phyloP scores from a whole-genome alignment of 2,888 invertebrate species.

The Serripes groenlandicus region DNA sequence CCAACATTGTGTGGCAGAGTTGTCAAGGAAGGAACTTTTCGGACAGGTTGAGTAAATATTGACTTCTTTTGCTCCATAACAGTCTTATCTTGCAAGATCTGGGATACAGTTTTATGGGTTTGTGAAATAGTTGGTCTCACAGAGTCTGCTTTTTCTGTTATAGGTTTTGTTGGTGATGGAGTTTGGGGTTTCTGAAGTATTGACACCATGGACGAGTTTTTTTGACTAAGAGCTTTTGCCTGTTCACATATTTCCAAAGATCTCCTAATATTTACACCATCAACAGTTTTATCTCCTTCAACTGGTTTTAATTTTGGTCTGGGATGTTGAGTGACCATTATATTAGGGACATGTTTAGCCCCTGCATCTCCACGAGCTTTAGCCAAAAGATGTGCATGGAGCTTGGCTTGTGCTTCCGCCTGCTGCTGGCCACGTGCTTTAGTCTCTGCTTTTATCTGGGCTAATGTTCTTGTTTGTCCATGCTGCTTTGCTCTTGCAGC shows the following conservation, averaged over 20 bases:
- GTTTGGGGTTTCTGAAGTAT: constrained; percentile 60
- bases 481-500: constrained; percentile 72
- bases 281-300: constrained; percentile 63
- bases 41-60: constrained; percentile 49
- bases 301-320: constrained; percentile 52
- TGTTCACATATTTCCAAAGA: constrained; percentile 95
- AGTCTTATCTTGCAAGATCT: constrained; percentile 62
- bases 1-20: constrained; percentile 36
- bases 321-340: constrained; percentile 52
- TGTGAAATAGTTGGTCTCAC: constrained; percentile 55
- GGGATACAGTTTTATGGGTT: constrained; percentile 65
- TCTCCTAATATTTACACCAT: constrained; percentile 93
- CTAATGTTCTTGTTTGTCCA: constrained; percentile 82
- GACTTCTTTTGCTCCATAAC: constrained; percentile 49
- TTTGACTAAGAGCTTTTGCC: constrained; percentile 93
- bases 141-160: constrained; percentile 39
- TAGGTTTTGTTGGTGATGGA: constrained; percentile 49
- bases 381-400: constrained; percentile 63
- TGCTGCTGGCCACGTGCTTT: constrained; percentile 71
- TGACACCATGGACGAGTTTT: constrained; percentile 61
- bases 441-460: constrained; percentile 82
- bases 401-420: constrained; percentile 63
- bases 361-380: constrained; percentile 51
- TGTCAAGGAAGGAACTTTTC: constrained; percentile 71
- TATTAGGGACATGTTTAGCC: constrained; percentile 62